These are phyloP conservation scores for Corythaixoides concolor DNA, from an alignment of 2,113 vertebrate genomes.

Conservation along the genomic window DNA sequence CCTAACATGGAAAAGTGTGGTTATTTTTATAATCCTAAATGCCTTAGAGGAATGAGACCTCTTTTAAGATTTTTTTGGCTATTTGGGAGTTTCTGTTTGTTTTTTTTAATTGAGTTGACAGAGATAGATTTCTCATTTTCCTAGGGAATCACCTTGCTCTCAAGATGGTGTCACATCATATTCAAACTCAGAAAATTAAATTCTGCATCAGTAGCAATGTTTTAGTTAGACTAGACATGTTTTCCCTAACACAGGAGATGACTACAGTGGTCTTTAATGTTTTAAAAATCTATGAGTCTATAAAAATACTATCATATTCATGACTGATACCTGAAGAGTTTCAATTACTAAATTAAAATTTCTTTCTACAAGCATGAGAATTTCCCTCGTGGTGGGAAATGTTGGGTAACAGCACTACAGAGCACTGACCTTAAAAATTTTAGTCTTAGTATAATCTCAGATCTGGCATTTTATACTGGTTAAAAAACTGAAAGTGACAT, in stretches of 20 bases:
- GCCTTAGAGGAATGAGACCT: neutral
- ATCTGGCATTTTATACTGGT: neutral
- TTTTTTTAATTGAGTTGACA: neutral
- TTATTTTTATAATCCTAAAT: neutral
- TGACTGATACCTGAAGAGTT: neutral
- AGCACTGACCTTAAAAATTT: neutral
- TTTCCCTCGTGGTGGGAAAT: neutral
- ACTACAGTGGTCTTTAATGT: neutral
- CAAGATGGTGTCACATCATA: neutral
- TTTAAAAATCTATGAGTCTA: neutral
- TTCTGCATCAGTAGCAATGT: neutral
- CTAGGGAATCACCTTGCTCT: neutral
- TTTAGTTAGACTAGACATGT: neutral
- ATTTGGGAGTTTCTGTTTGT: fast-evolving
- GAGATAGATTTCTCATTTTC: neutral
- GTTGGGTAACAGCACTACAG: neutral
- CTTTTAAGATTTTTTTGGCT: neutral
- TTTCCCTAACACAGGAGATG: neutral
- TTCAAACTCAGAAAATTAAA: neutral
- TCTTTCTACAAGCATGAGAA: neutral
- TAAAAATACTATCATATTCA: neutral
- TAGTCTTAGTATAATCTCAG: neutral
- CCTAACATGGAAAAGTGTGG: neutral
- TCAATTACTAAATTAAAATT: neutral
- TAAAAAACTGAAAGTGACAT: neutral